phyloP scores from a whole-genome alignment of 2,797 vertebrate species.

The Chelmon rostratus region DNA sequence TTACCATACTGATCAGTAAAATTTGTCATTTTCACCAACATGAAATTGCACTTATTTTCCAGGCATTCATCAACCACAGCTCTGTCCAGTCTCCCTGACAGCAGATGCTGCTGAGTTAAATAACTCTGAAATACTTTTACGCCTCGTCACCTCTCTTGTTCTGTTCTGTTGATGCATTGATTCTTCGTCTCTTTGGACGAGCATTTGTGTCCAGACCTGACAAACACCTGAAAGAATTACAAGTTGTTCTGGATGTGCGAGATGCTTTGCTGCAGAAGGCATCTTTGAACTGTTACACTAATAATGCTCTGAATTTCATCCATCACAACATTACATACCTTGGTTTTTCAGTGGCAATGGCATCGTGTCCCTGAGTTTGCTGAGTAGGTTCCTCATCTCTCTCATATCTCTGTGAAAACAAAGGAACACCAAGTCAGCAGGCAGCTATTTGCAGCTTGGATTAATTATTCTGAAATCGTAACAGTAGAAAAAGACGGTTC shows the following conservation, averaged over 20 bases:
- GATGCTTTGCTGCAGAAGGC: neutral
- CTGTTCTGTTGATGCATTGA: neutral
- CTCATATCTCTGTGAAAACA: conserved; percentile 91
- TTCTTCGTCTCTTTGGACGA: neutral
- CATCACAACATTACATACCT: conserved; percentile 81
- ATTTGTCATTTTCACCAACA: too few relatives aligned
- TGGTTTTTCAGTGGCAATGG: conserved; percentile 98
- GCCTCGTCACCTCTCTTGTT: neutral
- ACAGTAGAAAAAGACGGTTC: neutral
- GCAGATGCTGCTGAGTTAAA: neutral
- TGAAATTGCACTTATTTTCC: too few relatives aligned
- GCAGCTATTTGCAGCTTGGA: neutral
- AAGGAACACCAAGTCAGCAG: neutral
- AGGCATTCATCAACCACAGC: too few relatives aligned
- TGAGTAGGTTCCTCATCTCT: conserved; percentile 99
- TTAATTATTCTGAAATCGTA: neutral
- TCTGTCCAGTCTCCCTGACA: neutral
- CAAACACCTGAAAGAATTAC: neutral
- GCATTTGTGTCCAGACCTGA: neutral
- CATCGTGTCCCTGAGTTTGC: conserved; percentile 99
- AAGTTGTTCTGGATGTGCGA: neutral
- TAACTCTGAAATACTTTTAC: neutral
- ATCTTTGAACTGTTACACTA: neutral
- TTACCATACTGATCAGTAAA: too few relatives aligned
- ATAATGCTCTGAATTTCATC: neutral